phyloP scores from a whole-genome alignment of 2,888 invertebrate genomes.

The Leptinotarsa juncta region DNA sequence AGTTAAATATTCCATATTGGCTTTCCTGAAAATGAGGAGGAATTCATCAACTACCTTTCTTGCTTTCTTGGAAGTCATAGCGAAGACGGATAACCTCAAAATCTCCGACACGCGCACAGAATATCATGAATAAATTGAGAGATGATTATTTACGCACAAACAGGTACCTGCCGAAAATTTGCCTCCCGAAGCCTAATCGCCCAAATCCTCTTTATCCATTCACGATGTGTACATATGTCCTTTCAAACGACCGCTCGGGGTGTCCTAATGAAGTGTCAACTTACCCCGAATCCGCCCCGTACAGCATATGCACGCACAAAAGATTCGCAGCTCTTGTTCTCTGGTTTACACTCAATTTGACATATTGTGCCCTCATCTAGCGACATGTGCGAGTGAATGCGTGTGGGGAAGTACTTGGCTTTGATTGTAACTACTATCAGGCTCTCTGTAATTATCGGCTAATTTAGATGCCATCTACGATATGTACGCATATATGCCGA shows the following conservation, averaged over 20 bases:
- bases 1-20: too few species aligned
- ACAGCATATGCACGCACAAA: conserved; percentile 58
- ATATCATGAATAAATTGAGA: conserved; percentile 8
- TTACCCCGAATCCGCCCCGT: conserved; percentile 58
- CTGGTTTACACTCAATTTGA: conserved; percentile 66
- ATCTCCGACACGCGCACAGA: too few species aligned
- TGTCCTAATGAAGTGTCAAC: conserved; percentile 66
- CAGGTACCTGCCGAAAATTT: conserved; percentile 55
- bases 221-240: conserved; percentile 59
- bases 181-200: conserved; percentile 53
- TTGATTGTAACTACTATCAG: conserved; percentile 35
- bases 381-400: conserved; percentile 46
- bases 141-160: conserved; percentile 24
- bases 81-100: too few species aligned
- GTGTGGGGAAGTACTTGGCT: conserved; percentile 38
- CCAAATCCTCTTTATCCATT: conserved; percentile 48
- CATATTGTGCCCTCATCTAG: conserved; percentile 60
- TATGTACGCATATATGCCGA: conserved; percentile 33
- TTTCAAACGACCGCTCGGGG: conserved; percentile 60
- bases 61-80: too few species aligned
- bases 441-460: conserved; percentile 48
- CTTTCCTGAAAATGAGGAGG: too few species aligned
- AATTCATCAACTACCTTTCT: too few species aligned
- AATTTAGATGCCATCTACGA: conserved; percentile 45
- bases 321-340: conserved; percentile 33